phyloP scores from a whole-genome alignment of 2,797 vertebrate species.

The Odontamblyopus lacepedii region DNA sequence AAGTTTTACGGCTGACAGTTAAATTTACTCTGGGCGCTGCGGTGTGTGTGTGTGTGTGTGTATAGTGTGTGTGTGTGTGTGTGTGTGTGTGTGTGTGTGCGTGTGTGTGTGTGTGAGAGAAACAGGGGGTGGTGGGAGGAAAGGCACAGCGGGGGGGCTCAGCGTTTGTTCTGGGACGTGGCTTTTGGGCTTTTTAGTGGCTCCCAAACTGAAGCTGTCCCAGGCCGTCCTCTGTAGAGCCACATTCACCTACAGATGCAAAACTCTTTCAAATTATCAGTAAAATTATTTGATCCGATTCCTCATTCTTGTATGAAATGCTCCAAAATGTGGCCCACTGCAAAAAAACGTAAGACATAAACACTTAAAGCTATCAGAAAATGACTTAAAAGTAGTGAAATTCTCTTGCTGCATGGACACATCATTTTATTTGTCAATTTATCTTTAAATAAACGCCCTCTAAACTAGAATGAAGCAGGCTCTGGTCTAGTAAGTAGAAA shows the following conservation, averaged over 20 bases:
- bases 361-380: too few species aligned
- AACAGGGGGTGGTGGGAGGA: conserved; percentile 52
- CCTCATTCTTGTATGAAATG: conserved; percentile 11
- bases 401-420: too few species aligned
- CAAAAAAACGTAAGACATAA: too few species aligned
- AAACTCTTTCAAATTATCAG: conserved; percentile 15
- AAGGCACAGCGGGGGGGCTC: conserved; percentile 65
- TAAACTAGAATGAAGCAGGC: too few species aligned
- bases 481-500: too few species aligned
- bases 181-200: conserved; percentile 73
- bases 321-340: neutral
- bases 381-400: too few species aligned
- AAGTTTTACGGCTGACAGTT: conserved; percentile 85
- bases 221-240: conserved; percentile 36
- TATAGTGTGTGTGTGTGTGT: neutral
- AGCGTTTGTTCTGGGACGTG: conserved; percentile 68
- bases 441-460: too few species aligned
- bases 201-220: conserved; percentile 59
- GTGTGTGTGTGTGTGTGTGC: conserved; percentile 31
- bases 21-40: conserved; percentile 70
- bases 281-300: conserved; percentile 26
- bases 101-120: conserved; percentile 19
- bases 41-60: conserved; percentile 26
- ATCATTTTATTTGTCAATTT: too few species aligned
- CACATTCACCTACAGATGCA: conserved; percentile 42